A percentile compares a stretch with the other conserved stretches of the same genome.
These are phyloP conservation scores for Caradrina clavipalpis DNA, from an alignment of 2,888 invertebrate genomes.

Conservation along the genomic window DNA sequence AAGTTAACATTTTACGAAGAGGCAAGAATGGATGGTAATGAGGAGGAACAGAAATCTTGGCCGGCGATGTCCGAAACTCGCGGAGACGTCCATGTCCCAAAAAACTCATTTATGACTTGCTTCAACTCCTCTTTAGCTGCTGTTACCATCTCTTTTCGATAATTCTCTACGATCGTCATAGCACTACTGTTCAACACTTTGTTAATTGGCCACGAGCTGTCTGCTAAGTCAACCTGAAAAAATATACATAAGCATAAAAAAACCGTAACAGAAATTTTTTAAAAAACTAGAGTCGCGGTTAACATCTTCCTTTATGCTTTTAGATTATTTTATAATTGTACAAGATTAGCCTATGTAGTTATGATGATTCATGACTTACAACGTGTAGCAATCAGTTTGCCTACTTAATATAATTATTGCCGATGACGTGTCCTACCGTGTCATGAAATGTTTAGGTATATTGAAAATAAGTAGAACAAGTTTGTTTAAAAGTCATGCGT, in stretches of 20 bases:
- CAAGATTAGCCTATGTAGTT: too few relatives aligned
- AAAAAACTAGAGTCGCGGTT: too few relatives aligned
- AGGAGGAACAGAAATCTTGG: slow-evolving; percentile 24
- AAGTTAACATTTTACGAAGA: not conserved
- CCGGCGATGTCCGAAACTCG: slow-evolving; percentile 27
- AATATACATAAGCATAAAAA: not conserved
- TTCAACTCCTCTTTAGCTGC: slow-evolving; percentile 34
- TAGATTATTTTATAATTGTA: too few relatives aligned
- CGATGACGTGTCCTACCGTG: not conserved
- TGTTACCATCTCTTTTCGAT: slow-evolving; percentile 30
- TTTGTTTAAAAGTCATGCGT: slow-evolving; percentile 9
- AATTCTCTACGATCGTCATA: slow-evolving; percentile 63
- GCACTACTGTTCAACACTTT: slow-evolving; percentile 70
- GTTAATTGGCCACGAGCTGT: slow-evolving; percentile 74
- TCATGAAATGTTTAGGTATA: not conserved
- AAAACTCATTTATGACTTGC: slow-evolving; percentile 32
- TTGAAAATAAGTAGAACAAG: not conserved
- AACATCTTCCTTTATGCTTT: too few relatives aligned
- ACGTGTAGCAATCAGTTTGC: too few relatives aligned
- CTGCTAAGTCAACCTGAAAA: slow-evolving; percentile 71
- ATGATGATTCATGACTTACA: too few relatives aligned
- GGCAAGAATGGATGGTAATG: not conserved
- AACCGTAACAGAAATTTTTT: too few relatives aligned
- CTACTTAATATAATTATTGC: too few relatives aligned
- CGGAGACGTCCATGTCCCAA: slow-evolving; percentile 25